These are phyloP conservation scores for Smittia aterrima DNA, from an alignment of 2,888 invertebrate genomes.

Conservation along the genomic window DNA sequence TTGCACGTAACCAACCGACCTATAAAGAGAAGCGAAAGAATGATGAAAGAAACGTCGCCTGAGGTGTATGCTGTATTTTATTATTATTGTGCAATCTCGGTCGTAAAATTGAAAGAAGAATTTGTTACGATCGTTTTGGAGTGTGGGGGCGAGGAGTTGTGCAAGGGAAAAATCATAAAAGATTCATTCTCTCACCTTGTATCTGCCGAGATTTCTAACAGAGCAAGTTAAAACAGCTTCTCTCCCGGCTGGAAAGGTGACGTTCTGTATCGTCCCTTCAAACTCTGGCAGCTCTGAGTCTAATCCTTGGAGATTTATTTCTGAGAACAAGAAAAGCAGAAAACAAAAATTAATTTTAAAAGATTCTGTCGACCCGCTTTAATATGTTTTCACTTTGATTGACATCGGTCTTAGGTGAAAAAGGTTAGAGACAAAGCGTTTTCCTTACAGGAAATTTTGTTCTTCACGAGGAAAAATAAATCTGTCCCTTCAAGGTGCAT, in stretches of 20 bases:
- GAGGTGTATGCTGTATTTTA: neutral
- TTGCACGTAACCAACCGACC: conserved; percentile 88
- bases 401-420: neutral
- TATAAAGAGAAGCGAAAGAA: conserved; percentile 52
- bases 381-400: conserved; percentile 6
- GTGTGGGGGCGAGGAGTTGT: neutral
- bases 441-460: too few species aligned
- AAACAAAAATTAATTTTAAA: conserved; percentile 22
- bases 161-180: conserved; percentile 4
- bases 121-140: neutral
- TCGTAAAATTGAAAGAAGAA: conserved; percentile 21
- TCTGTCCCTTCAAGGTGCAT: too few species aligned
- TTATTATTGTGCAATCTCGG: neutral
- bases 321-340: conserved; percentile 42
- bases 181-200: conserved; percentile 48
- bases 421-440: too few species aligned
- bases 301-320: conserved; percentile 45
- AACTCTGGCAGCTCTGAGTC: conserved; percentile 54
- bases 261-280: conserved; percentile 53
- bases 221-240: conserved; percentile 54
- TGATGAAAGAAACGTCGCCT: neutral
- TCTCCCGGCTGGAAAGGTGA: conserved; percentile 54
- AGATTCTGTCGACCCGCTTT: neutral
- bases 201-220: conserved; percentile 53
- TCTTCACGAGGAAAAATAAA: too few species aligned